phyloP scores from a whole-genome alignment of 1,140 invertebrate genomes.

The Orchestia grillus region DNA sequence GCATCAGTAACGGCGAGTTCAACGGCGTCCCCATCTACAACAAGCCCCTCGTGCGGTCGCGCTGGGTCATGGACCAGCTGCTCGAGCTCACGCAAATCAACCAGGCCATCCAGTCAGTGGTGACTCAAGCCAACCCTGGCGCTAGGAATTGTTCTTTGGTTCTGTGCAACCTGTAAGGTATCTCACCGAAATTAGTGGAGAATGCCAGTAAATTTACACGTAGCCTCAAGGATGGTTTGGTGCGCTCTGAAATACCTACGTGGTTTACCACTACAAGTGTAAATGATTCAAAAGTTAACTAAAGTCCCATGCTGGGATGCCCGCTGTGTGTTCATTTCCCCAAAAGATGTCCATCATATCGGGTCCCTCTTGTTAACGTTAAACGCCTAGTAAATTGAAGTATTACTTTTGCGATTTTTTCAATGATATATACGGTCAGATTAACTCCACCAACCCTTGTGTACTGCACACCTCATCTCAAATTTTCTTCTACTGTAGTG shows the following conservation, averaged over 20 bases:
- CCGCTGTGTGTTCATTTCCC: background rate
- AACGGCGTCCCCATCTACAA: conserved; percentile 67
- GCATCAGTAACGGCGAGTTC: conserved; percentile 64
- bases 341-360: background rate
- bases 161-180: background rate
- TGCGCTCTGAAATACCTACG: too few species aligned
- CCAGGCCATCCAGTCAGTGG: conserved; percentile 62
- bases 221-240: background rate
- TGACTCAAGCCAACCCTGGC: background rate
- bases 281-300: background rate
- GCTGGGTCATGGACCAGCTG: conserved; percentile 67
- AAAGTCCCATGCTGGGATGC: background rate
- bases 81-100: conserved; percentile 60
- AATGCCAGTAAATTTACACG: background rate
- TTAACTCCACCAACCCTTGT: background rate
- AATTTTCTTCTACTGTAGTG: background rate
- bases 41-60: conserved; percentile 63
- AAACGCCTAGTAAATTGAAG: background rate
- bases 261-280: background rate
- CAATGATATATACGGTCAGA: background rate
- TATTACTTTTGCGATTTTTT: background rate
- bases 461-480: too few species aligned
- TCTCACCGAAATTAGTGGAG: background rate
- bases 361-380: background rate
- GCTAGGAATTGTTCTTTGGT: background rate